Conservation (phyloP, 2,113 vertebrate genomes). For the Megalops atlanticus region DNA sequence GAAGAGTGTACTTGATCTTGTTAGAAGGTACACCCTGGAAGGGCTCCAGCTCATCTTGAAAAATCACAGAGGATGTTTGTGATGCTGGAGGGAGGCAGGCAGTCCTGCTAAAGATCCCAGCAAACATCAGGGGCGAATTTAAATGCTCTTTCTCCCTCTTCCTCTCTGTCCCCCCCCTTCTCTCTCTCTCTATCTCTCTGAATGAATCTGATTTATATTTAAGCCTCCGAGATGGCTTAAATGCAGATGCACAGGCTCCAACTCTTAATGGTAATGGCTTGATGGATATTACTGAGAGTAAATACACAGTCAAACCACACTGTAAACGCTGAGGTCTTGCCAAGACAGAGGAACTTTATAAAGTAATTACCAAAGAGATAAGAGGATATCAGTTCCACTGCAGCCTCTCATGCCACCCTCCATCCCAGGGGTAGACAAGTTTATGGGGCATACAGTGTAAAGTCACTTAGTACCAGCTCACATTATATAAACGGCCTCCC, state of each 20-base stretch:
- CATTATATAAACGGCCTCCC: neutral
- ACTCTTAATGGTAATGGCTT: neutral
- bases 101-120: constrained; percentile 1
- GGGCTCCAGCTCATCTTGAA: constrained; percentile 49
- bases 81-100: constrained; percentile 14
- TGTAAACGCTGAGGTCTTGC: neutral
- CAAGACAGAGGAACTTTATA: neutral
- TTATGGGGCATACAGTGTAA: neutral
- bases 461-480: neutral
- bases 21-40: constrained; percentile 58
- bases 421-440: neutral
- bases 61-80: constrained; percentile 34
- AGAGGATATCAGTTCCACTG: neutral
- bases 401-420: too few species aligned
- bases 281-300: neutral
- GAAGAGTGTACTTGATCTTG: constrained; percentile 68
- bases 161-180: too few species aligned
- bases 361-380: neutral
- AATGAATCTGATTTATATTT: constrained; percentile 12
- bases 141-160: neutral
- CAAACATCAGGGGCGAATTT: neutral
- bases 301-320: neutral
- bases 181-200: constrained; percentile 26
- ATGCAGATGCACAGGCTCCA: neutral
- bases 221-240: neutral